Percentiles rank a stretch among this genome's conserved stretches.
Conservation (phyloP, 2,113 vertebrate genomes). For the Hypanus sabinus region DNA sequence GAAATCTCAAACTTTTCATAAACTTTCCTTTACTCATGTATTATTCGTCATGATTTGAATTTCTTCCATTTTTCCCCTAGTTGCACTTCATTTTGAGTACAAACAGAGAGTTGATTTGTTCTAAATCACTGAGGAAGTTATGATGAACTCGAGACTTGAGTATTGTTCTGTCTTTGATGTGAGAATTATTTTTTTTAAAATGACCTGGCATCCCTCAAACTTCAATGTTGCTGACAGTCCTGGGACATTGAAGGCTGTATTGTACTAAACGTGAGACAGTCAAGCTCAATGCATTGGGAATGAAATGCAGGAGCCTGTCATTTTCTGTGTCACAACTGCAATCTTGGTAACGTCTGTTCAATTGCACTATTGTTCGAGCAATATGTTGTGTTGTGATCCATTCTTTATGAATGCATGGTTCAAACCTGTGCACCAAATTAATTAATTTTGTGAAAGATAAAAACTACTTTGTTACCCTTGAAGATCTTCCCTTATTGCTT, state of each 20-base stretch:
- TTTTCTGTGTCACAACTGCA: background rate
- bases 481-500: background rate
- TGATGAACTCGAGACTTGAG: background rate
- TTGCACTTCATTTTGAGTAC: background rate
- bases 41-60: background rate
- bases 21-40: background rate
- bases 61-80: background rate
- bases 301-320: background rate
- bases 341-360: background rate
- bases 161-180: background rate
- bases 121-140: background rate
- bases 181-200: too few relatives aligned
- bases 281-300: background rate
- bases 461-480: background rate
- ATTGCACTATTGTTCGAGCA: background rate
- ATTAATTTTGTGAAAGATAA: background rate
- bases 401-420: background rate
- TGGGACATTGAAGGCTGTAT: too few relatives aligned
- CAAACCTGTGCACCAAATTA: background rate
- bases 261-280: background rate
- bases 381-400: background rate
- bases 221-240: too few relatives aligned
- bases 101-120: background rate
- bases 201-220: too few relatives aligned
- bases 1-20: background rate